Evolutionary conservation across 1,140 invertebrate species (phyloP).

Genomic region (Ips nitidus): DNA sequence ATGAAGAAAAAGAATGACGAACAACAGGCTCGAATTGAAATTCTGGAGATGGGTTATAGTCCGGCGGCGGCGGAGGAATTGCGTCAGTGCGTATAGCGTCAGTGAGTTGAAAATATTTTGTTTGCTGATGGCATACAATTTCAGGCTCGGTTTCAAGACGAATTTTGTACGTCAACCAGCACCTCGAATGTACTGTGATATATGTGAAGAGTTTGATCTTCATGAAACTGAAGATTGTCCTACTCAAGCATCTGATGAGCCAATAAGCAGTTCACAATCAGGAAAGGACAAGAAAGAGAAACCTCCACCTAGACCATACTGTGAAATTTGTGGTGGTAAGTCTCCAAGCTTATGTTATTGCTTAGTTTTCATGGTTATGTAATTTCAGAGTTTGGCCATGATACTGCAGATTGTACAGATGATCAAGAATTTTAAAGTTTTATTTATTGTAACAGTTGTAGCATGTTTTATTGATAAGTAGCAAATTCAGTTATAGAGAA

Average conservation of each 20-base stretch:
- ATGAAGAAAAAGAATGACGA: constrained; percentile 91
- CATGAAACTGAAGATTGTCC: constrained; percentile 98
- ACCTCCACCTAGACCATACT: constrained; percentile 76
- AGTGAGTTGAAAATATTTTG: neutral
- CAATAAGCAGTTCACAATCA: constrained; percentile 52
- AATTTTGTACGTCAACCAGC: constrained; percentile 55
- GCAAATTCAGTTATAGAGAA: neutral
- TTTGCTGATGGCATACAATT: neutral
- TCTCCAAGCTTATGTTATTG: neutral
- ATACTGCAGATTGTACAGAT: constrained; percentile 46
- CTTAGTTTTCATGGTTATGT: neutral
- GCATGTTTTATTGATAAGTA: constrained; percentile 13
- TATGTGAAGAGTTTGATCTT: constrained; percentile 93
- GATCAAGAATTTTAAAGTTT: constrained; percentile 48
- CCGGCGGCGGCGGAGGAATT: constrained; percentile 60
- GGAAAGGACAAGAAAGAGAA: constrained; percentile 51
- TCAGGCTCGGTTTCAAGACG: constrained; percentile 48
- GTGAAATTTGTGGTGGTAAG: constrained; percentile 88
- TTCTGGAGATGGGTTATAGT: constrained; percentile 69
- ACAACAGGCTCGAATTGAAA: constrained; percentile 74
- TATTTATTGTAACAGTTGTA: constrained; percentile 43
- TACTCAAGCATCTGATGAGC: constrained; percentile 69
- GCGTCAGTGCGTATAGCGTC: constrained; percentile 18
- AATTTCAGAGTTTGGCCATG: constrained; percentile 49
- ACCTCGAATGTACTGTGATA: constrained; percentile 92